Evolutionary conservation across 2,113 vertebrate species (phyloP).

Genomic region (Eira barbara): DNA sequence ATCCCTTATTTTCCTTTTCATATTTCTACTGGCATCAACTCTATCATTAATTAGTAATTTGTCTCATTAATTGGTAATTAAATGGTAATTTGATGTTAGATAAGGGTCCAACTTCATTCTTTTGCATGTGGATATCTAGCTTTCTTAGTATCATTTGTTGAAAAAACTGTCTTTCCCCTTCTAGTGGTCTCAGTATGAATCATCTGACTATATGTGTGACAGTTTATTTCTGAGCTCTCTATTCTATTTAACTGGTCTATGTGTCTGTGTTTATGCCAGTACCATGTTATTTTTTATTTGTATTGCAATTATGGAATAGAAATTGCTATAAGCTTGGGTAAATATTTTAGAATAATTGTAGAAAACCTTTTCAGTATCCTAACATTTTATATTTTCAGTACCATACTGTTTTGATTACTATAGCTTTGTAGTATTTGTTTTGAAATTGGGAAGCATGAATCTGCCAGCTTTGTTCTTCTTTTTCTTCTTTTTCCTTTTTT

Average conservation of each 20-base stretch:
- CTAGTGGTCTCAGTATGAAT: neutral
- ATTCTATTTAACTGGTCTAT: neutral
- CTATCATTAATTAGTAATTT: neutral
- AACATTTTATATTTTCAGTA: conserved; percentile 19
- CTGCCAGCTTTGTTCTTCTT: neutral
- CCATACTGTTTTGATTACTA: neutral
- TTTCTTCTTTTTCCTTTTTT: neutral
- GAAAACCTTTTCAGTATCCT: neutral
- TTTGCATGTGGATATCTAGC: neutral
- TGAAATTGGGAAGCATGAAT: neutral
- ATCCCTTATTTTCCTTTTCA: neutral
- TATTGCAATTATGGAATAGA: neutral
- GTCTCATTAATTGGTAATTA: neutral
- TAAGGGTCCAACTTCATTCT: neutral
- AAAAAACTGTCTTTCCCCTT: neutral
- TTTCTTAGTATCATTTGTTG: neutral
- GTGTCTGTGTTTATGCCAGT: neutral
- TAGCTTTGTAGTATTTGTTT: neutral
- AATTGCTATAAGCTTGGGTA: neutral
- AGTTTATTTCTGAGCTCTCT: neutral
- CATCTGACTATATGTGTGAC: neutral
- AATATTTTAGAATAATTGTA: conserved; percentile 34
- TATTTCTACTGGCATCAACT: neutral
- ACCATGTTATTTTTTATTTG: neutral
- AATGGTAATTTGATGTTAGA: neutral